Conservation (phyloP, 2,113 vertebrate genomes). For the Lasiurus borealis region DNA sequence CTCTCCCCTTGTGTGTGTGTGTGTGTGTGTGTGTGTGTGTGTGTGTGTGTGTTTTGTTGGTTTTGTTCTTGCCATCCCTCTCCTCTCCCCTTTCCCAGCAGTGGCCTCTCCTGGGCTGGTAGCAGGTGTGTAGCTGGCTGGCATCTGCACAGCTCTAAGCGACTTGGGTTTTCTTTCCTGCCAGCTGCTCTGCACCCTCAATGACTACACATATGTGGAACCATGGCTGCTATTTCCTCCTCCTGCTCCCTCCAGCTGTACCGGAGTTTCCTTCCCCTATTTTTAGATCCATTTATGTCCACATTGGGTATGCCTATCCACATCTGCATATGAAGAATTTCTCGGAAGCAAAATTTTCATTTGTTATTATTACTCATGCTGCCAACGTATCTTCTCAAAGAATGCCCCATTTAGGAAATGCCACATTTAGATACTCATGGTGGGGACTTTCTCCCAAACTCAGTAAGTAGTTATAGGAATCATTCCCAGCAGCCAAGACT, state of each 20-base stretch:
- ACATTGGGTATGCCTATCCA: neutral
- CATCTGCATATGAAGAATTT: neutral
- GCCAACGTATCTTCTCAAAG: neutral
- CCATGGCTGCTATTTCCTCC: fast-evolving
- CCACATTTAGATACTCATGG: neutral
- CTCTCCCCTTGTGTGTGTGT: no score
- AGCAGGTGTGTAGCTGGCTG: no score
- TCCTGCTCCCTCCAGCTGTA: neutral
- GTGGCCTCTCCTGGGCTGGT: neutral
- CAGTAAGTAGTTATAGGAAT: neutral
- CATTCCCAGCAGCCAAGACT: neutral
- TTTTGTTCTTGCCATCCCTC: neutral
- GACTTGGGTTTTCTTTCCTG: neutral
- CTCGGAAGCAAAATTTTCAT: neutral
- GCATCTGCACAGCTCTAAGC: neutral
- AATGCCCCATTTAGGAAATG: neutral
- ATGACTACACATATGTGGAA: fast-evolving
- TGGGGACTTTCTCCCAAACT: no score
- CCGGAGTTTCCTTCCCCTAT: neutral
- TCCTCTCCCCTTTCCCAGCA: neutral
- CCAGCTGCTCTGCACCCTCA: neutral
- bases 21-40: neutral
- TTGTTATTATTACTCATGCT: neutral
- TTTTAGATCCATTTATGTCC: neutral
- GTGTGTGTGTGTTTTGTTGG: neutral